phyloP scores from a whole-genome alignment of 1,140 invertebrate genomes.

The Berghia stephanieae region DNA sequence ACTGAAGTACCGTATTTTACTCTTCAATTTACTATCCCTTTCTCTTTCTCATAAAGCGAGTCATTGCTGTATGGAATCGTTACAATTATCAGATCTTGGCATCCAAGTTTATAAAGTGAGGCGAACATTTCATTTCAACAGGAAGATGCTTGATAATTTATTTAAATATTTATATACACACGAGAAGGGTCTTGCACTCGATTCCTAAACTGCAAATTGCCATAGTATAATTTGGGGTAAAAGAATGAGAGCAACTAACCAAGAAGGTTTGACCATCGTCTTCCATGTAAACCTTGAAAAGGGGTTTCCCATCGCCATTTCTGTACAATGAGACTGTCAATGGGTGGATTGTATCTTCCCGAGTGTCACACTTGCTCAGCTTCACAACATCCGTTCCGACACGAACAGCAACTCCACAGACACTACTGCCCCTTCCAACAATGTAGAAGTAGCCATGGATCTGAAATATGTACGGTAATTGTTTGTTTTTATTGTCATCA shows the following conservation, averaged over 20 bases:
- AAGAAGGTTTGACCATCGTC: slow-evolving; percentile 38
- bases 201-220: background rate
- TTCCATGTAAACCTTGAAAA: slow-evolving; percentile 43
- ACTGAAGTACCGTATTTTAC: background rate
- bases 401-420: slow-evolving; percentile 48
- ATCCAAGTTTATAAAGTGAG: too few species aligned
- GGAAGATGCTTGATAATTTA: too few species aligned
- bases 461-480: too few species aligned
- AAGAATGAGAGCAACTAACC: slow-evolving; percentile 31
- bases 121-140: too few species aligned
- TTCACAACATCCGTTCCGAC: slow-evolving; percentile 54
- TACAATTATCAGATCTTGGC: background rate
- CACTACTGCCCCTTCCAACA: slow-evolving; percentile 40
- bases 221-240: background rate
- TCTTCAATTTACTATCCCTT: background rate
- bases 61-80: background rate
- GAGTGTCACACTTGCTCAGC: slow-evolving; percentile 44
- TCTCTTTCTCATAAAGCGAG: background rate
- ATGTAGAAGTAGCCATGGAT: slow-evolving; percentile 41
- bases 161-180: background rate
- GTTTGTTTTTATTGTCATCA: too few species aligned
- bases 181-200: background rate
- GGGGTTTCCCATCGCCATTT: slow-evolving; percentile 41
- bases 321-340: slow-evolving; percentile 44
- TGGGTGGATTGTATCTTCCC: slow-evolving; percentile 28